phyloP scores from a whole-genome alignment of 2,888 invertebrate species.

The Cylloceria caligata region DNA sequence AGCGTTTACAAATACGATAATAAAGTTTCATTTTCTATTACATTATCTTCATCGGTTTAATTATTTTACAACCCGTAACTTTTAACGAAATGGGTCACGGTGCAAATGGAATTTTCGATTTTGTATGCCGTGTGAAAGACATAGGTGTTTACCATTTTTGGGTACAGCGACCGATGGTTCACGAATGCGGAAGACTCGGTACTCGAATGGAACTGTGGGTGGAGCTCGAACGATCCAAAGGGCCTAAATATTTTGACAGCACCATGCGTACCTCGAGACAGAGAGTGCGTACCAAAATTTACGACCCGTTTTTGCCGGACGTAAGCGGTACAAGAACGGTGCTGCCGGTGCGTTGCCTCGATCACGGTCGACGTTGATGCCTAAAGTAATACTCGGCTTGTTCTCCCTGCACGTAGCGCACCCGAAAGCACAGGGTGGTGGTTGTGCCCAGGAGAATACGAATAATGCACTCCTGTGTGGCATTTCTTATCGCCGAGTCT shows the following conservation, averaged over 20 bases:
- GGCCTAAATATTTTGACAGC: slow-evolving; percentile 72
- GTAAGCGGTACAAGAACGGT: background rate
- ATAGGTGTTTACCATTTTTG: slow-evolving; percentile 7
- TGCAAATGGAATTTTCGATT: slow-evolving; percentile 25
- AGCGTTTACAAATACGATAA: background rate
- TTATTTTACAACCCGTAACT: background rate
- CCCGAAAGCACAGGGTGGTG: background rate
- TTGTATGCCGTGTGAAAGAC: slow-evolving; percentile 3
- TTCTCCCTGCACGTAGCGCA: background rate
- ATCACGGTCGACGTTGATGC: slow-evolving; percentile 22
- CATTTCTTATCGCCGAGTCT: slow-evolving; percentile 15
- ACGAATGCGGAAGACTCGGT: slow-evolving; percentile 45
- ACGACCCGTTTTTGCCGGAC: slow-evolving; percentile 58
- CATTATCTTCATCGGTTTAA: background rate
- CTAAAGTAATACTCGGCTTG: slow-evolving; percentile 23
- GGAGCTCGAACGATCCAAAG: slow-evolving; percentile 44
- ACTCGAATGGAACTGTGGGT: slow-evolving; percentile 46
- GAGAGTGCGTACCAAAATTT: slow-evolving; percentile 55
- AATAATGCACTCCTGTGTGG: background rate
- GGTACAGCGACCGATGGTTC: background rate
- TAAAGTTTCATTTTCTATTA: background rate
- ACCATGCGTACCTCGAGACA: slow-evolving; percentile 48
- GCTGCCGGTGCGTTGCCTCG: slow-evolving; percentile 31
- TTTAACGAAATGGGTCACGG: slow-evolving; percentile 4
- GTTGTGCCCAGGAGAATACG: background rate